Evolutionary conservation across 2,113 vertebrate genomes (phyloP).

Genomic region (Bostrychus sinensis): DNA sequence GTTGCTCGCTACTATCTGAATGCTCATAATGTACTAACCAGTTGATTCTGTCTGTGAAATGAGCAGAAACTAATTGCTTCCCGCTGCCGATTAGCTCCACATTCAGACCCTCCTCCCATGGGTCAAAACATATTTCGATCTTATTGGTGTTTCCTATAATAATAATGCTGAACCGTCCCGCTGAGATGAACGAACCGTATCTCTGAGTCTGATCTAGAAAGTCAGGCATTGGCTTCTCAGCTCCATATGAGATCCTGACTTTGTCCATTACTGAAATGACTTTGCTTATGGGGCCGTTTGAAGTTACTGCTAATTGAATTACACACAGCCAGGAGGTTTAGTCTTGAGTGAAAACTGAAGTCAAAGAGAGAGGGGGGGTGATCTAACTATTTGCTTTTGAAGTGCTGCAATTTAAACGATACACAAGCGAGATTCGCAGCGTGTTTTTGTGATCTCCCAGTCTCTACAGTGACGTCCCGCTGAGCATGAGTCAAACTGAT

Average conservation of each 20-base stretch:
- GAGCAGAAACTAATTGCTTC: background rate
- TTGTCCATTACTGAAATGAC: background rate
- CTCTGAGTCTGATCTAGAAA: background rate
- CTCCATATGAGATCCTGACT: background rate
- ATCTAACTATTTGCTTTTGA: slow-evolving; percentile 1
- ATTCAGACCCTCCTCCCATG: background rate
- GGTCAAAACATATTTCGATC: background rate
- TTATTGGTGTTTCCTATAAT: background rate
- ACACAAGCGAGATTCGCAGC: background rate
- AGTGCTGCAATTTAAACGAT: slow-evolving; percentile 2
- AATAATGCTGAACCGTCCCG: background rate
- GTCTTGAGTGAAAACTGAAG: slow-evolving; percentile 7
- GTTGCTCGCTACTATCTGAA: background rate
- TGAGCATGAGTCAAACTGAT: background rate
- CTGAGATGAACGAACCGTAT: background rate
- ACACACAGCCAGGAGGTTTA: slow-evolving; percentile 1
- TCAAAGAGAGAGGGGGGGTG: background rate
- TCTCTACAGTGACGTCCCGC: background rate
- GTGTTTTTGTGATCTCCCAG: slow-evolving; percentile 6
- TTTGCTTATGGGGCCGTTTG: background rate
- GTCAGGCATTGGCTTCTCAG: background rate
- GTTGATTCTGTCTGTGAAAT: background rate
- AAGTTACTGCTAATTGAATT: slow-evolving; percentile 19
- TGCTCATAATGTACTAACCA: background rate
- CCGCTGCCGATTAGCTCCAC: background rate